Evolutionary conservation across 1,140 invertebrate species (phyloP).

Genomic region (Hyphantria cunea): DNA sequence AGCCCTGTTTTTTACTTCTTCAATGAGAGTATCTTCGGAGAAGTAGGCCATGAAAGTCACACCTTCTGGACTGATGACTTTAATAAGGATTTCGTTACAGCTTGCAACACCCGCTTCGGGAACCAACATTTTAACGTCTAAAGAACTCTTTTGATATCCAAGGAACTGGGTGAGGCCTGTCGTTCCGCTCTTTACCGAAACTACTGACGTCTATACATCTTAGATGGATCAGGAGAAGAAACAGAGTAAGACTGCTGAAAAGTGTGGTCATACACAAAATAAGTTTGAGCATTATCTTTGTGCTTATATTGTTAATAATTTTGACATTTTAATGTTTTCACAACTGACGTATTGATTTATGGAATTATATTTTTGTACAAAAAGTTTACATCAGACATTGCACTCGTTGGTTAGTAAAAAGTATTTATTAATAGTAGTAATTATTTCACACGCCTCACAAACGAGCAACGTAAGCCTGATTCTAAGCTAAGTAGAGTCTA

Average conservation of each 20-base stretch:
- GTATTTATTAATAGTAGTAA: too few relatives aligned
- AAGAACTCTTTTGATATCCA: too few relatives aligned
- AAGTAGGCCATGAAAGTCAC: conserved; percentile 56
- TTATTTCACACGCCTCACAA: too few relatives aligned
- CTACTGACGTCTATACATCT: conserved; percentile 34
- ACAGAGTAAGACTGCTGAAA: conserved; percentile 57
- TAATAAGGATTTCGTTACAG: conserved; percentile 53
- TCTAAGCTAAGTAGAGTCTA: too few relatives aligned
- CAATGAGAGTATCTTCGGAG: conserved; percentile 63
- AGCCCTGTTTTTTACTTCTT: conserved; percentile 65
- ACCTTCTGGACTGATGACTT: conserved; percentile 66
- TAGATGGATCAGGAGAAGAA: conserved; percentile 45
- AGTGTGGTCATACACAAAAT: conserved; percentile 49
- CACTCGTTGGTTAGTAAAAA: too few relatives aligned
- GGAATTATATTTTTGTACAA: conserved; percentile 2
- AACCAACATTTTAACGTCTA: conserved; percentile 52
- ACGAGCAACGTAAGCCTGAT: too few relatives aligned
- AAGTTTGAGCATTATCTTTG: conserved; percentile 50
- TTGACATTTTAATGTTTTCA: conserved; percentile 3
- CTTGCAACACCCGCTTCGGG: conserved; percentile 49
- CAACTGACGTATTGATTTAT: not conserved
- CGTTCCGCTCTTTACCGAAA: not conserved
- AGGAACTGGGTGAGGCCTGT: too few relatives aligned
- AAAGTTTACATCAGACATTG: too few relatives aligned
- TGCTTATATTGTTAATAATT: not conserved